Percentiles rank a stretch among this genome's conserved stretches.
Conservation (phyloP, 2,113 vertebrate species). For the Fukomys damarensis region DNA sequence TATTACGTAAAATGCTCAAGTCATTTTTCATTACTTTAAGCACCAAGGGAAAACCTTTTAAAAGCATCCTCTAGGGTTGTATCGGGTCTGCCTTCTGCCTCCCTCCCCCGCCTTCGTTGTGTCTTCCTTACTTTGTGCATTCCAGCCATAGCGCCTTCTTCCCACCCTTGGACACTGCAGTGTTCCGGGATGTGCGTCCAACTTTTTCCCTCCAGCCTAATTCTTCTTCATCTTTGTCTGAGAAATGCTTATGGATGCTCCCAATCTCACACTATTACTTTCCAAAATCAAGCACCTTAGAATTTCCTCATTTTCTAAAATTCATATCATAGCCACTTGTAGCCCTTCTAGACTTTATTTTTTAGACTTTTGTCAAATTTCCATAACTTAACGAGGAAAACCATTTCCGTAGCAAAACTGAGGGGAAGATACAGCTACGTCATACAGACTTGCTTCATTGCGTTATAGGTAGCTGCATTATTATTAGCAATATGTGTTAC, state of each 20-base stretch:
- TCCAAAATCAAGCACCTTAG: background rate
- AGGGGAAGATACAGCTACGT: too few species aligned
- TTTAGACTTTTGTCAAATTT: background rate
- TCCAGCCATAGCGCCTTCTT: background rate
- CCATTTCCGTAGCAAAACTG: background rate
- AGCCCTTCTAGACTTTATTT: background rate
- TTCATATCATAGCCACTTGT: background rate
- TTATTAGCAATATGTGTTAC: background rate
- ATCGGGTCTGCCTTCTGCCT: background rate
- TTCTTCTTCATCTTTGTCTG: background rate
- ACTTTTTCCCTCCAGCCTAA: background rate
- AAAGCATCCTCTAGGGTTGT: too few species aligned
- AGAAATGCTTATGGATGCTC: background rate
- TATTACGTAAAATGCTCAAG: background rate
- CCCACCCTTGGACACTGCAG: fast-evolving
- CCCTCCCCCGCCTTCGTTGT: fast-evolving
- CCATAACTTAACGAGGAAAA: too few species aligned
- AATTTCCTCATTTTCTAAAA: background rate
- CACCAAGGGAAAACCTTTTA: background rate
- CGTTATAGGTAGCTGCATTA: too few species aligned
- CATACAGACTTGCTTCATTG: too few species aligned
- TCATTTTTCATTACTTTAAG: background rate
- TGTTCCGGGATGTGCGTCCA: background rate
- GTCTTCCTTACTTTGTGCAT: background rate
- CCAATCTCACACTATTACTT: background rate